phyloP scores from a whole-genome alignment of 2,888 invertebrate genomes.

The Alitta virens region DNA sequence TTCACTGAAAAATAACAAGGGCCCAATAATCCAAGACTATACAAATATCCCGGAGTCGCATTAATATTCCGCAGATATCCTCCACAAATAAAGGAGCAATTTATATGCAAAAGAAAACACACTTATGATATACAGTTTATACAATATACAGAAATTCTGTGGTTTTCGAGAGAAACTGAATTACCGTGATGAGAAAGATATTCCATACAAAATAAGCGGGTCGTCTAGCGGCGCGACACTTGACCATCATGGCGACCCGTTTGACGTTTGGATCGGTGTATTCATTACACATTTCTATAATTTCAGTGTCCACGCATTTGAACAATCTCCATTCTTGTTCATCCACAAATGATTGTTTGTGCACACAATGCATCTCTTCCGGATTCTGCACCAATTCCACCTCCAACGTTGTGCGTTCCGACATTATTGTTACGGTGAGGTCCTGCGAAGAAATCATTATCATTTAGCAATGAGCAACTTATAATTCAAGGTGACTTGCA shows the following conservation, averaged over 20 bases:
- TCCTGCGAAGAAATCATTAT: slow-evolving; percentile 39
- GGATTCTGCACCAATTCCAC: slow-evolving; percentile 46
- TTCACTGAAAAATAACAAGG: too few relatives aligned
- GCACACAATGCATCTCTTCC: slow-evolving; percentile 47
- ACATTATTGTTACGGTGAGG: slow-evolving; percentile 49
- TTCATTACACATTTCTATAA: slow-evolving; percentile 46
- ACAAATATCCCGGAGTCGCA: too few relatives aligned
- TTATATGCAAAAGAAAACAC: too few relatives aligned
- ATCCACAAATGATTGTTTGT: slow-evolving; percentile 51
- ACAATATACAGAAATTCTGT: too few relatives aligned
- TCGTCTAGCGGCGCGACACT: slow-evolving; percentile 52
- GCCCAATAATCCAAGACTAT: too few relatives aligned
- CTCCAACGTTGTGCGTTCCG: slow-evolving; percentile 43
- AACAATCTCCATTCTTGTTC: slow-evolving; percentile 54
- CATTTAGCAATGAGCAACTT: too few relatives aligned
- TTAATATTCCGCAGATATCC: too few relatives aligned
- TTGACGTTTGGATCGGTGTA: slow-evolving; percentile 46
- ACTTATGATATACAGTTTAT: too few relatives aligned
- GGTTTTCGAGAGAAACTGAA: too few relatives aligned
- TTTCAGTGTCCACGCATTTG: slow-evolving; percentile 37
- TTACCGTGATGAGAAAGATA: slow-evolving; percentile 55
- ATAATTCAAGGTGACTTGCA: too few relatives aligned
- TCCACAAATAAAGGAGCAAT: too few relatives aligned
- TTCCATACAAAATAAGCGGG: slow-evolving; percentile 57
- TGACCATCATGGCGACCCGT: slow-evolving; percentile 50